phyloP scores from a whole-genome alignment of 2,888 invertebrate species.

The Leucophenga maculata region DNA sequence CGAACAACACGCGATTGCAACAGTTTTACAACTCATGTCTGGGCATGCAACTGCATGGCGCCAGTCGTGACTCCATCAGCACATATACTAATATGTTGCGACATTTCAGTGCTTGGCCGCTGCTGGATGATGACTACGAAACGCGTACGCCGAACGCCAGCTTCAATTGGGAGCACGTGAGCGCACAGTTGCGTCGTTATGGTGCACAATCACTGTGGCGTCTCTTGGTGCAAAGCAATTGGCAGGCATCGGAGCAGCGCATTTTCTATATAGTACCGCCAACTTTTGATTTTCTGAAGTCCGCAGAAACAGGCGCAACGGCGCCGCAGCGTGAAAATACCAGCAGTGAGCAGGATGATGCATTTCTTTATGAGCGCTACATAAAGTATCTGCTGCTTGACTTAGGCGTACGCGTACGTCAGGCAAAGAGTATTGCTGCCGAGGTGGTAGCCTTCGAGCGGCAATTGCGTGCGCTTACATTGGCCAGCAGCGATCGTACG shows the following conservation, averaged over 20 bases:
- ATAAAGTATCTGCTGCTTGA: constrained; percentile 63
- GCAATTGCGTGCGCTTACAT: constrained; percentile 45
- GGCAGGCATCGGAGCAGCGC: constrained; percentile 62
- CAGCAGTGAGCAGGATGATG: constrained; percentile 42
- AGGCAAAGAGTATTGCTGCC: constrained; percentile 55
- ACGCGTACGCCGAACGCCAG: constrained; percentile 3
- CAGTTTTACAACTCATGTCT: constrained; percentile 58
- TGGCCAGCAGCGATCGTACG: constrained; percentile 34
- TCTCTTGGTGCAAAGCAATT: constrained; percentile 61
- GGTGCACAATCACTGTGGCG: constrained; percentile 61
- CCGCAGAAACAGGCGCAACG: constrained; percentile 27
- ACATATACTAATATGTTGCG: constrained; percentile 53
- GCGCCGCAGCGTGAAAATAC: no score
- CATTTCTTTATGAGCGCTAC: constrained; percentile 61
- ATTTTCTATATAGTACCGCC: constrained; percentile 62
- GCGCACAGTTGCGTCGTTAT: constrained; percentile 60
- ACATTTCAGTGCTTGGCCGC: constrained; percentile 54
- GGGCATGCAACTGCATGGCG: constrained; percentile 33
- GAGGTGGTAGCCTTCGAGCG: constrained; percentile 60
- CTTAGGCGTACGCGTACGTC: constrained; percentile 59
- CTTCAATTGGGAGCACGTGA: constrained; percentile 58
- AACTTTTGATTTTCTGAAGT: constrained; percentile 51
- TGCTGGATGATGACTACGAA: constrained; percentile 50
- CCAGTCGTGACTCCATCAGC: constrained; percentile 42
- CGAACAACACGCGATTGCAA: neutral